Evolutionary conservation across 2,113 vertebrate genomes (phyloP), one percentile per base, ranked within the genome.

Genomic region (Malaclemys terrapin): DNA sequence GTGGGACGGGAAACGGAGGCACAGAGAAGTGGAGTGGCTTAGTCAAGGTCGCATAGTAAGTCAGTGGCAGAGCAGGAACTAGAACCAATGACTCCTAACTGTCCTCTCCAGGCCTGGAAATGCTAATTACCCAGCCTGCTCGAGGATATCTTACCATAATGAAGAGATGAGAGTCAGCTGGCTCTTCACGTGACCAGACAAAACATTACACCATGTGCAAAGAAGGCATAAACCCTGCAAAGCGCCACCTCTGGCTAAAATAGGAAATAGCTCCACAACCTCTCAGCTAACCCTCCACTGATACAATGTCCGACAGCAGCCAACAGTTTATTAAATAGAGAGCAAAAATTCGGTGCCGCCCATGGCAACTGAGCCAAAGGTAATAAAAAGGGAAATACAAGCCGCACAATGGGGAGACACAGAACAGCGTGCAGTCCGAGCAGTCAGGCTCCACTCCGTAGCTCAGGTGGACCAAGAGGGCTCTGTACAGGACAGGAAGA

Each of bases 181-280:
- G 93, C 96, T 97, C 91, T 95, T 97, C 97, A 97, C 96, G 93
- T 97, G 97, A 97, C 97, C 97, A 95, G 95, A 90, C 93, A 85
- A 91, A 97, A 96, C 91, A 97, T 98, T 98, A 98, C 92, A 88
- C 95, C n/a, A 97, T 98, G 96, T 90, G 94, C 96, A 97, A 98
- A 96, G 96, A 96, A 98, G 98, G 98, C 96, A 35, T 81, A 0
- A n/a, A 90, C 96, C 97, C 96, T 97, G 95, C 95, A 94, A 96
- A 92, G 96, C 96, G 97, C 97, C 97, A 98, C 98, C 72, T 57
- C 98, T 98, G 98, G 97, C 98, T 97, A 69, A 94, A 95, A 84
- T 97, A 98, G 98, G 98, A 98, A 98, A 98, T 98, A 97, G 96
- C 97, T 98, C 98, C 96, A 97, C 97, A 98, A 97, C 96, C 96